Conservation (phyloP, 2,797 vertebrate species). For the Semaprochilodus insignis region DNA sequence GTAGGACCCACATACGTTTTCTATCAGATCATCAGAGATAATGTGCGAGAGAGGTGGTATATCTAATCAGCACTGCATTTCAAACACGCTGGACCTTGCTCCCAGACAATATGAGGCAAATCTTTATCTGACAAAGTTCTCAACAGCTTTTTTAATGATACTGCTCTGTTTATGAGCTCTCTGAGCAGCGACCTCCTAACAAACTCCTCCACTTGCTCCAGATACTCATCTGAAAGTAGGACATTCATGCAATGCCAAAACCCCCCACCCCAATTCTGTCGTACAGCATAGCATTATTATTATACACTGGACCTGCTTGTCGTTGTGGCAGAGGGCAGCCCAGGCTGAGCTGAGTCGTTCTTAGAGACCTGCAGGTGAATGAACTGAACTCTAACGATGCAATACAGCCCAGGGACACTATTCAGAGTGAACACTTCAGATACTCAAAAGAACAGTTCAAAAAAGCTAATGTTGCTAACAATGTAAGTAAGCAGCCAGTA, state of each 20-base stretch:
- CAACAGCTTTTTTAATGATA: slow-evolving; percentile 6
- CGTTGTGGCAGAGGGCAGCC: slow-evolving; percentile 13
- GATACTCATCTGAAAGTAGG: slow-evolving; percentile 50
- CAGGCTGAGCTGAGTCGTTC: not conserved
- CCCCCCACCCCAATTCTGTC: not conserved
- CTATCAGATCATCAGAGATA: slow-evolving; percentile 25
- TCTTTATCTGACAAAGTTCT: slow-evolving; percentile 26
- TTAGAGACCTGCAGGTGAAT: slow-evolving; percentile 8
- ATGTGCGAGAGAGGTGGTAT: slow-evolving; percentile 28
- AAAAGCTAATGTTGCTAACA: not conserved
- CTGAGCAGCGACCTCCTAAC: slow-evolving; percentile 8
- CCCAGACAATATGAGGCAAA: slow-evolving; percentile 16
- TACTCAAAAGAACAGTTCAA: not conserved
- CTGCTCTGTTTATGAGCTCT: slow-evolving; percentile 24
- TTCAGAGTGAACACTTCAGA: slow-evolving; percentile 28
- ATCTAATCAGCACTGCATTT: slow-evolving; percentile 50
- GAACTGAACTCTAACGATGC: slow-evolving; percentile 19
- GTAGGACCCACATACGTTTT: slow-evolving; percentile 13
- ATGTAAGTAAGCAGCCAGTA: not conserved
- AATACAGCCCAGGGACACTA: not conserved
- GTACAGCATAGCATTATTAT: slow-evolving; percentile 26
- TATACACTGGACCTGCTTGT: slow-evolving; percentile 43
- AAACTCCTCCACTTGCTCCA: slow-evolving; percentile 29
- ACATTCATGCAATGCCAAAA: slow-evolving; percentile 39
- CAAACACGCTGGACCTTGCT: slow-evolving; percentile 54